Conservation (phyloP, 1,140 invertebrate genomes). For the Asobara japonica region DNA sequence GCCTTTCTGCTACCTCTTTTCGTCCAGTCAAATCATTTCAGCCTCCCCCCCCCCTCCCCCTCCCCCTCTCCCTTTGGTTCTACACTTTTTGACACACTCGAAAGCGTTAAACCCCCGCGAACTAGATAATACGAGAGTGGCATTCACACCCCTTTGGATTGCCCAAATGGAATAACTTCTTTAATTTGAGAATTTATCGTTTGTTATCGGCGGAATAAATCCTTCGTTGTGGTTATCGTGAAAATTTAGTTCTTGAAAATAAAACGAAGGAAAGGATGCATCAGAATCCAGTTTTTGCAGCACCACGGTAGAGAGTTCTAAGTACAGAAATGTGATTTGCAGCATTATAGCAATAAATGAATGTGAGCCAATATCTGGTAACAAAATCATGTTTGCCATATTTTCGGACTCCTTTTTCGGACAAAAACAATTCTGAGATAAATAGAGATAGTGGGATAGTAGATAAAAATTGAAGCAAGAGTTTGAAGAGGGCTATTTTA, state of each 20-base stretch:
- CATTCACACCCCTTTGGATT: conserved; percentile 66
- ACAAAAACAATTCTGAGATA: too few species aligned
- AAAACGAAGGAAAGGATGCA: background rate
- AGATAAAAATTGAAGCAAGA: too few species aligned
- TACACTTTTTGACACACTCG: conserved; percentile 15
- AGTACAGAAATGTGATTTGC: too few species aligned
- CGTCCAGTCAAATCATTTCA: conserved; percentile 24
- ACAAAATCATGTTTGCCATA: too few species aligned
- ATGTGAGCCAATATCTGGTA: too few species aligned
- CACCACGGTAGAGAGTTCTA: too few species aligned
- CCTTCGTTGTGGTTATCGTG: conserved; percentile 39
- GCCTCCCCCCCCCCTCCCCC: conserved; percentile 30
- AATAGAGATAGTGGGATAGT: too few species aligned
- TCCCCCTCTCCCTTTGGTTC: conserved; percentile 34
- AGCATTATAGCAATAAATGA: too few species aligned
- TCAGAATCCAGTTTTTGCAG: background rate
- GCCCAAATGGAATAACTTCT: conserved; percentile 68
- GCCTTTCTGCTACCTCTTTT: conserved; percentile 27
- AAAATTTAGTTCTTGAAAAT: conserved; percentile 10
- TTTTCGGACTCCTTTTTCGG: too few species aligned
- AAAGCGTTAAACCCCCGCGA: conserved; percentile 16
- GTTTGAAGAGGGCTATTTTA: too few species aligned
- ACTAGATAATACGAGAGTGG: conserved; percentile 64
- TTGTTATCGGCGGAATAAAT: conserved; percentile 42
- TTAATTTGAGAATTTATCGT: conserved; percentile 67